Evolutionary conservation across 1,140 invertebrate genomes (phyloP), one percentile per base, ranked within the genome.

Genomic region (Cyphomyrmex costatus): DNA sequence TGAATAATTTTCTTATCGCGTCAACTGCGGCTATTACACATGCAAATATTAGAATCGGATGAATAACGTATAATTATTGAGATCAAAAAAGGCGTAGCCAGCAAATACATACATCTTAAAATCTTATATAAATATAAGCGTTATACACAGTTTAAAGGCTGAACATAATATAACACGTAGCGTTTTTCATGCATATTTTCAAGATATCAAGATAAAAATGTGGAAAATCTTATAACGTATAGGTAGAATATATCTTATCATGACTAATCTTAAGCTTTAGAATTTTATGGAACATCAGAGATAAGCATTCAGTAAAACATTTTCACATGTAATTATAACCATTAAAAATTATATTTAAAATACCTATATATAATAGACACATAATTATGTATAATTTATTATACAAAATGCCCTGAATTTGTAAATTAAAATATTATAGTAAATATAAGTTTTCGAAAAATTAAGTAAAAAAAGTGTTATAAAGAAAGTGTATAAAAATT

Each of bases 11-110:
- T 30, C 33, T 71, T 84, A 56, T 84, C 71, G 12, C 8, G n/a
- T 27, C 19, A 30, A 12, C 53, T 63, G 24, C 30, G 27, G 12
- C 27, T 73, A 3, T 65, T 70, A 46, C 3, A 30, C 1, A 49
- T 53, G 30, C 53, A 27, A 70, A 61, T 63, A 76, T 77, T 53
- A 79, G 63, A 89, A 89, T 88, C 88, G 88, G 73, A 89, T 89
- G 10, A 42, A 42, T 86, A 14, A 68, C 16, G 53, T 56, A 76
- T 58, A 19, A 51, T 58, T 33, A 30, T 12, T 21, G 14, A 49
- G 74, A 71, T 70, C 27, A 86, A 10, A 78, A 7, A 51, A 65
- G 30, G 51, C n/a, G 66, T 36, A 49, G 24, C 27, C 65, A 27
- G 16, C 68, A 80, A 88, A 80, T 89, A 88, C 14, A 16, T 60